Evolutionary conservation across 2,797 vertebrate species (phyloP).

Genomic region (Eulemur mongoz): DNA sequence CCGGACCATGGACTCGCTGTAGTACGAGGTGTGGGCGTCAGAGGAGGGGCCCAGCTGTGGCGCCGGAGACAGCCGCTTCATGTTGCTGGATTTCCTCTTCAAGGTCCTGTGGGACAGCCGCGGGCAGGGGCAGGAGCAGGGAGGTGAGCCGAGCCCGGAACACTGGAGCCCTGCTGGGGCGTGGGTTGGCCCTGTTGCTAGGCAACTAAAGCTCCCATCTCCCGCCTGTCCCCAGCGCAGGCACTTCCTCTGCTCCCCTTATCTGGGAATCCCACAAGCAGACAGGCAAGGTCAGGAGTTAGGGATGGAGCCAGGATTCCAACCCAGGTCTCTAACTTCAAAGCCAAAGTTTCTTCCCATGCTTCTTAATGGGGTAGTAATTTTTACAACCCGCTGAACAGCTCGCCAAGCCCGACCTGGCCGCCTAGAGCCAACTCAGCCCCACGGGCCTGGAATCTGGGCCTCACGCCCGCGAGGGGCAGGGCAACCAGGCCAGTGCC

Average conservation of each 20-base stretch:
- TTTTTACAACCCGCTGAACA: not conserved
- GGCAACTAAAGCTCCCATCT: not conserved
- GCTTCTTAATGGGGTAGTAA: not conserved
- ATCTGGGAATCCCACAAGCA: not conserved
- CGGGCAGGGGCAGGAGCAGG: not conserved
- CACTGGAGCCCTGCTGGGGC: not conserved
- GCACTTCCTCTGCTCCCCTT: not conserved
- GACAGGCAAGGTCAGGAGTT: not conserved
- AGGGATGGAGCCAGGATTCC: not conserved
- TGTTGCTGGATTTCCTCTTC: constrained; percentile 80
- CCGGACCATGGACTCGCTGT: constrained; percentile 85
- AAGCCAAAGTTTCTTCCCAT: not conserved
- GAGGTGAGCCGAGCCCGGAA: not conserved
- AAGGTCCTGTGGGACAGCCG: constrained; percentile 70
- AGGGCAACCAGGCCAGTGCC: accelerated
- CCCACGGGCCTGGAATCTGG: not conserved
- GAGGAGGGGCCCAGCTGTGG: constrained; percentile 71
- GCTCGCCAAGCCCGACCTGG: not conserved
- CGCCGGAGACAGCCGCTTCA: constrained; percentile 79
- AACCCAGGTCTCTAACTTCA: not conserved
- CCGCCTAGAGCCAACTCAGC: not conserved
- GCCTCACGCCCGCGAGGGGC: not conserved
- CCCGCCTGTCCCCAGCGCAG: not conserved
- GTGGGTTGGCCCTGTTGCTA: not conserved
- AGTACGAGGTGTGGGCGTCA: constrained; percentile 84